Evolutionary conservation across 2,113 vertebrate species (phyloP).

Genomic region (Cichladusa arquata): DNA sequence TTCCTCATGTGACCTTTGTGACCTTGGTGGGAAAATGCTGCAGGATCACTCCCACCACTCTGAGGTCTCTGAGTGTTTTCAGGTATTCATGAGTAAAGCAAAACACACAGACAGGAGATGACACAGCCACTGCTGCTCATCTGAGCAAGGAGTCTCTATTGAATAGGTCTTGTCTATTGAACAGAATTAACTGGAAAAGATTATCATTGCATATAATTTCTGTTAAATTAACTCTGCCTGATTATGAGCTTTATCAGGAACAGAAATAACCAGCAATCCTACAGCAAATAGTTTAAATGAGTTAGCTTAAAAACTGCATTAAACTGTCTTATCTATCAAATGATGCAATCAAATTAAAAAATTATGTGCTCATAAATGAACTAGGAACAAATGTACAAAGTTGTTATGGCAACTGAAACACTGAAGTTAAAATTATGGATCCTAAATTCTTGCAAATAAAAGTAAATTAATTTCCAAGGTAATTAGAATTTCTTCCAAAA

Average conservation of each 20-base stretch:
- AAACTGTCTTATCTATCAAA: constrained; percentile 32
- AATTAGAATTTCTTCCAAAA: constrained; percentile 38
- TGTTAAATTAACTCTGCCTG: constrained; percentile 18
- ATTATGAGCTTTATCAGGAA: constrained; percentile 31
- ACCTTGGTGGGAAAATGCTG: neutral
- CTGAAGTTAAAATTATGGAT: constrained; percentile 37
- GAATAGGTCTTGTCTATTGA: neutral
- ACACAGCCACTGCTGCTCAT: neutral
- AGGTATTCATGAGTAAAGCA: neutral
- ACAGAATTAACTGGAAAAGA: neutral
- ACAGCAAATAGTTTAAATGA: constrained; percentile 45
- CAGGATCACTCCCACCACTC: neutral
- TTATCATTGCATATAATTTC: constrained; percentile 13
- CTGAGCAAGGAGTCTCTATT: neutral
- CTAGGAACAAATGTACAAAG: constrained; percentile 17
- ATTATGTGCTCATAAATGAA: constrained; percentile 39
- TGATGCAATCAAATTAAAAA: constrained; percentile 59
- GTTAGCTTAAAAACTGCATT: constrained; percentile 42
- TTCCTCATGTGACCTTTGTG: neutral
- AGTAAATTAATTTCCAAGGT: constrained; percentile 41
- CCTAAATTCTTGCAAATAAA: constrained; percentile 41
- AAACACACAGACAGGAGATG: neutral
- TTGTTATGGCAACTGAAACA: constrained; percentile 44
- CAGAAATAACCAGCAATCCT: constrained; percentile 45
- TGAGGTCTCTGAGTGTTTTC: neutral